Conservation (phyloP, 2,113 vertebrate species). For the Balaeniceps rex region DNA sequence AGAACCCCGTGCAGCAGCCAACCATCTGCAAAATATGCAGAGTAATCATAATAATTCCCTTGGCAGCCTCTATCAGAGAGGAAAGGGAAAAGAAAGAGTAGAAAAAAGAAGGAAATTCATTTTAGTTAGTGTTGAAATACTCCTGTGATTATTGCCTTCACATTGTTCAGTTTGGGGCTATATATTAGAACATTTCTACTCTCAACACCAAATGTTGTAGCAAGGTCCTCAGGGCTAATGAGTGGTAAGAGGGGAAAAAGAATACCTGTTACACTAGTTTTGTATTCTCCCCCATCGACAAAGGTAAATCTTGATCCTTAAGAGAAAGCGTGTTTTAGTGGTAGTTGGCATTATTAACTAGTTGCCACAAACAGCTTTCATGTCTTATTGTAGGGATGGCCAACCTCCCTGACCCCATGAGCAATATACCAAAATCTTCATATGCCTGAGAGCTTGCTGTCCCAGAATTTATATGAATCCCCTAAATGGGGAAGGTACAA, state of each 20-base stretch:
- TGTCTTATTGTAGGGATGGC: not conserved
- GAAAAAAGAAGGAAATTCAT: conserved; percentile 32
- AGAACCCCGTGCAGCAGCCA: conserved; percentile 7
- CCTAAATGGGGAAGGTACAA: not conserved
- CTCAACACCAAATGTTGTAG: conserved; percentile 38
- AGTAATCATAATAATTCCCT: conserved; percentile 53
- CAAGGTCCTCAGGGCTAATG: conserved; percentile 35
- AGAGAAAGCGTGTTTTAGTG: not conserved
- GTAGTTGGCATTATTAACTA: not conserved
- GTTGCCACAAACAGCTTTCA: conserved; percentile 1
- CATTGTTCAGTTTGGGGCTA: conserved; percentile 46
- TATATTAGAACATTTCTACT: conserved; percentile 40
- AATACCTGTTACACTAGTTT: not conserved
- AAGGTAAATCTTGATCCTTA: not conserved
- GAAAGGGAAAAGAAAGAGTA: conserved; percentile 26
- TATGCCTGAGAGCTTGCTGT: not conserved
- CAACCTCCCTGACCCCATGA: not conserved
- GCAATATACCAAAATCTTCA: not conserved
- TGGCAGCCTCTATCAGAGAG: conserved; percentile 49
- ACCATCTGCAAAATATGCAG: conserved; percentile 43
- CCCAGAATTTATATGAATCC: not conserved
- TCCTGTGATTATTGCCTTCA: conserved; percentile 39
- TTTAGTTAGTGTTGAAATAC: not conserved
- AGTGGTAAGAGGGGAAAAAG: not conserved
- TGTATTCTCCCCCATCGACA: not conserved